Percentiles rank a stretch among this genome's conserved stretches.
phyloP scores from a whole-genome alignment of 2,888 invertebrate species.

The Drosophila eohydei region DNA sequence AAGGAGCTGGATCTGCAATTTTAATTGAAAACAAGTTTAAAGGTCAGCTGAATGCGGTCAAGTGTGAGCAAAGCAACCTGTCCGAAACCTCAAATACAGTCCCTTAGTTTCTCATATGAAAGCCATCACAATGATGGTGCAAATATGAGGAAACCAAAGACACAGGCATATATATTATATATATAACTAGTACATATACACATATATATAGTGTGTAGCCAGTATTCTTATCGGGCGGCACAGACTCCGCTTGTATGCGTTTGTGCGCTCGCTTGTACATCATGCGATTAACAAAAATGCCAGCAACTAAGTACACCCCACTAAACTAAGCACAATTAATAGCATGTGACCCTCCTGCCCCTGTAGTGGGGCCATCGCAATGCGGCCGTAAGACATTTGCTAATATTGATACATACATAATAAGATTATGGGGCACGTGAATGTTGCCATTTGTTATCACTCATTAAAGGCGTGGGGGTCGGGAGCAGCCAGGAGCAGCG shows the following conservation, averaged over 20 bases:
- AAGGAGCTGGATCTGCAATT: conserved; percentile 49
- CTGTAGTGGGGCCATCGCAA: conserved; percentile 48
- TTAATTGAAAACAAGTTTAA: conserved; percentile 77
- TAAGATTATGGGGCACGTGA: conserved; percentile 75
- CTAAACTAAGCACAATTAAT: conserved; percentile 78
- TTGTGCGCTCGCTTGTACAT: conserved; percentile 48
- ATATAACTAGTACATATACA: background rate
- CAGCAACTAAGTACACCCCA: conserved; percentile 71
- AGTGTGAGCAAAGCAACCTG: conserved; percentile 35
- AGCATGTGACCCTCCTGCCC: conserved; percentile 36
- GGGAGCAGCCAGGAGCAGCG: background rate
- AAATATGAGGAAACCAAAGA: conserved; percentile 57
- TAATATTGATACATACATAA: conserved; percentile 70
- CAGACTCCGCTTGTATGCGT: conserved; percentile 26
- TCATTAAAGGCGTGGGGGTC: conserved; percentile 52
- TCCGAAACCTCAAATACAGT: conserved; percentile 34
- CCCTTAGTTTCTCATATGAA: conserved; percentile 22
- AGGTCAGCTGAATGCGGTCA: conserved; percentile 68
- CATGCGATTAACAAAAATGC: conserved; percentile 76
- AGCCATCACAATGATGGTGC: conserved; percentile 40
- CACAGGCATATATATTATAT: conserved; percentile 11
- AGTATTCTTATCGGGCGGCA: conserved; percentile 45
- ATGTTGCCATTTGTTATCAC: conserved; percentile 69
- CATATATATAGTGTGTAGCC: conserved; percentile 6
- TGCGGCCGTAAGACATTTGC: conserved; percentile 57